Percentiles rank a stretch among this genome's conserved stretches.
These are phyloP conservation scores for Phalacrocorax brasilianus DNA, from an alignment of 2,113 vertebrate species.

Conservation along the genomic window DNA sequence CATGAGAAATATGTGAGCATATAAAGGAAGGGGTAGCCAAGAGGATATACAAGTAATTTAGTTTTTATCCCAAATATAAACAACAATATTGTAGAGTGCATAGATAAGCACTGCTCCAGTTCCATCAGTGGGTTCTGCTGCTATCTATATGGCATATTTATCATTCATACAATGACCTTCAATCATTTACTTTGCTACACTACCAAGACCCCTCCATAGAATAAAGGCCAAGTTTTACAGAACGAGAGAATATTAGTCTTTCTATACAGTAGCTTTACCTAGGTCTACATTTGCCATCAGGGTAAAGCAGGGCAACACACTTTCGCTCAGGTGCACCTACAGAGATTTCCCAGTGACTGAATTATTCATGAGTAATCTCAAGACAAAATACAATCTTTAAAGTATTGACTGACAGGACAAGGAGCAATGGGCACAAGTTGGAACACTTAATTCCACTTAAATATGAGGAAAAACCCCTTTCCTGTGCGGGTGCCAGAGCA, in stretches of 20 bases:
- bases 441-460: too few relatives aligned
- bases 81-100: neutral
- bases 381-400: neutral
- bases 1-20: conserved; percentile 5
- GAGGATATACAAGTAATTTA: conserved; percentile 39
- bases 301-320: neutral
- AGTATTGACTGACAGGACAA: neutral
- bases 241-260: neutral
- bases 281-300: neutral
- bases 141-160: neutral
- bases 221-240: neutral
- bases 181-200: neutral
- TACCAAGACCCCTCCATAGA: neutral
- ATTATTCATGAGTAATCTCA: neutral
- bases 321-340: neutral
- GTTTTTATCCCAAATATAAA: conserved; percentile 42
- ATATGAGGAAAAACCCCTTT: too few relatives aligned
- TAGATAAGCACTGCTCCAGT: neutral
- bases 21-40: neutral
- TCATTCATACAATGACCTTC: conserved; percentile 37
- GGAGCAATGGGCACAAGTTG: too few relatives aligned
- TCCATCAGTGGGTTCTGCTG: neutral
- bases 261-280: neutral
- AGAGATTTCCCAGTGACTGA: neutral
- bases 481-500: too few relatives aligned